phyloP scores from a whole-genome alignment of 2,888 invertebrate genomes.

The Erebia aethiops region DNA sequence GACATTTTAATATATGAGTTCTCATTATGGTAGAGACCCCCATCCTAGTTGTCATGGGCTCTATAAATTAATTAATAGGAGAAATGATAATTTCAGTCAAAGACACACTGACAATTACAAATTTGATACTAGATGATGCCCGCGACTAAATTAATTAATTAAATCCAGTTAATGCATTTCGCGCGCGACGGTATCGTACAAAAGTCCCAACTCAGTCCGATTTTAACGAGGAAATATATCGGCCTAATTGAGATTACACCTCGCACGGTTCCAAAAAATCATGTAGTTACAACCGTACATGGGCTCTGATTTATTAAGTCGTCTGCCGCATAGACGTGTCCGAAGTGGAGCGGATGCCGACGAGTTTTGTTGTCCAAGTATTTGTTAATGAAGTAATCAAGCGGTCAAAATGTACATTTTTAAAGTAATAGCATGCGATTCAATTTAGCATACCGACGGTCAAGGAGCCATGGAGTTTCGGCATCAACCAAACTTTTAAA shows the following conservation, averaged over 20 bases:
- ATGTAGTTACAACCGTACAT: constrained; percentile 74
- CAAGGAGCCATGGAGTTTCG: not conserved
- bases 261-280: constrained; percentile 68
- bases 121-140: too few relatives aligned
- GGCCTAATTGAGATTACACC: constrained; percentile 81
- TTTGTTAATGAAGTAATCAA: constrained; percentile 33
- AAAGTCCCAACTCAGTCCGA: constrained; percentile 63
- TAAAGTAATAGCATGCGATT: not conserved
- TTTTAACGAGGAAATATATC: constrained; percentile 80
- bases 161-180: constrained; percentile 33
- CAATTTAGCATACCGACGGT: not conserved
- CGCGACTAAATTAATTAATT: too few relatives aligned
- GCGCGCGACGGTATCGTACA: constrained; percentile 56
- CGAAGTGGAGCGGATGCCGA: constrained; percentile 36
- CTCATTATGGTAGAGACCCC: not conserved
- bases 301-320: constrained; percentile 78
- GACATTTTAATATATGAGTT: constrained; percentile 4
- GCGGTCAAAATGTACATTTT: constrained; percentile 5
- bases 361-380: constrained; percentile 31
- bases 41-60: not conserved
- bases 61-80: not conserved
- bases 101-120: too few relatives aligned
- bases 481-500: not conserved
- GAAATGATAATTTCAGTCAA: too few relatives aligned
- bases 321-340: constrained; percentile 66